Conservation (phyloP, 2,888 invertebrate genomes). For the Acholoe squamosa region DNA sequence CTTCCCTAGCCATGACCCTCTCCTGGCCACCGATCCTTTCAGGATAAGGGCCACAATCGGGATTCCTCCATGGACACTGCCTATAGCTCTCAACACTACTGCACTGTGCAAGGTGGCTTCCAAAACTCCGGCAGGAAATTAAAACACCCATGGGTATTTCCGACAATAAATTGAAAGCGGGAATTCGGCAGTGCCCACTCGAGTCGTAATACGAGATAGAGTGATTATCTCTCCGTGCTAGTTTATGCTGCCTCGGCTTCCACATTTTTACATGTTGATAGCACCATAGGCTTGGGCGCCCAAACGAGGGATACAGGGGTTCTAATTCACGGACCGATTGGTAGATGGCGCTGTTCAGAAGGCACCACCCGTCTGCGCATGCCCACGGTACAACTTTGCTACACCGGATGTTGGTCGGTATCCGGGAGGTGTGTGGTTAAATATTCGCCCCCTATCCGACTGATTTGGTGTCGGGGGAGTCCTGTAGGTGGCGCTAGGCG, state of each 20-base stretch:
- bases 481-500: slow-evolving; percentile 23
- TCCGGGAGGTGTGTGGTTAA: slow-evolving; percentile 46
- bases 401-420: slow-evolving; percentile 11
- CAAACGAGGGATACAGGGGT: background rate
- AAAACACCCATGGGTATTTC: slow-evolving; percentile 3
- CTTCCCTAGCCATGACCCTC: no score
- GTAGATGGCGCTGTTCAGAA: background rate
- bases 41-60: background rate
- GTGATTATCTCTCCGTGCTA: background rate
- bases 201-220: background rate
- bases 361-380: background rate
- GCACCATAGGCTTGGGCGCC: background rate
- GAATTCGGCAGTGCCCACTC: background rate
- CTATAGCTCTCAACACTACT: background rate
- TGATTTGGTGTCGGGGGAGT: slow-evolving; percentile 46
- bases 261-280: background rate
- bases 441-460: background rate
- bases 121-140: slow-evolving; percentile 25
- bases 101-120: background rate
- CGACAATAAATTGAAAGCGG: slow-evolving; percentile 33
- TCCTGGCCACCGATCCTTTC: background rate
- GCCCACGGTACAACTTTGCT: background rate
- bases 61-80: background rate
- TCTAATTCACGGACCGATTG: background rate
- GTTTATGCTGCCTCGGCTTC: background rate